Percentiles rank a stretch among this genome's conserved stretches.
These are phyloP conservation scores for Gastrophryne carolinensis DNA, from an alignment of 2,797 vertebrate genomes.

Conservation along the genomic window DNA sequence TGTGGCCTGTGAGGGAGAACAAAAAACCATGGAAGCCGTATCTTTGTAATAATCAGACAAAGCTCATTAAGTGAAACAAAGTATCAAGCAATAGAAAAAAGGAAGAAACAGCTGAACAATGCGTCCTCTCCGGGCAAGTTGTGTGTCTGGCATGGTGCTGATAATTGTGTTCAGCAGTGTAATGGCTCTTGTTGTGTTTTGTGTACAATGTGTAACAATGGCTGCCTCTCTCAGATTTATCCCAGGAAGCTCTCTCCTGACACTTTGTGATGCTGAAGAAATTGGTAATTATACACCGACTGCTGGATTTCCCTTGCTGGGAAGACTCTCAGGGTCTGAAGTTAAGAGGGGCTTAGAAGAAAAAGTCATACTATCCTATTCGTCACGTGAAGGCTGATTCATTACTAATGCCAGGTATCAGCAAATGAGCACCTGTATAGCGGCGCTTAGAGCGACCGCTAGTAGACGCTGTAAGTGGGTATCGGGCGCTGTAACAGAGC, in stretches of 20 bases:
- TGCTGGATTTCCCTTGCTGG: neutral
- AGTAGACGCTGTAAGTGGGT: no score
- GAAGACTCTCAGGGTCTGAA: neutral
- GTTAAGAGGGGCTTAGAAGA: no score
- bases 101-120: no score
- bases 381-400: no score
- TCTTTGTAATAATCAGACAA: neutral
- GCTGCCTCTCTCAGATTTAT: neutral
- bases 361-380: no score
- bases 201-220: neutral
- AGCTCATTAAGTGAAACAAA: neutral
- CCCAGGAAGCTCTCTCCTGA: neutral
- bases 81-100: neutral
- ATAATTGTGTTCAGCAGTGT: neutral
- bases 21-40: neutral
- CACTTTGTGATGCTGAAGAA: neutral
- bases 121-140: neutral
- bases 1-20: neutral
- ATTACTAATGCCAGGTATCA: no score
- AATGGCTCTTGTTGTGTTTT: neutral
- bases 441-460: no score
- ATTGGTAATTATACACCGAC: constrained; percentile 11
- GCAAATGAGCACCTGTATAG: no score
- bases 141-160: neutral
- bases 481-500: no score